Base-by-base conservation (phyloP, 1,140 invertebrate species). In the Bacillus rossius region DNA sequence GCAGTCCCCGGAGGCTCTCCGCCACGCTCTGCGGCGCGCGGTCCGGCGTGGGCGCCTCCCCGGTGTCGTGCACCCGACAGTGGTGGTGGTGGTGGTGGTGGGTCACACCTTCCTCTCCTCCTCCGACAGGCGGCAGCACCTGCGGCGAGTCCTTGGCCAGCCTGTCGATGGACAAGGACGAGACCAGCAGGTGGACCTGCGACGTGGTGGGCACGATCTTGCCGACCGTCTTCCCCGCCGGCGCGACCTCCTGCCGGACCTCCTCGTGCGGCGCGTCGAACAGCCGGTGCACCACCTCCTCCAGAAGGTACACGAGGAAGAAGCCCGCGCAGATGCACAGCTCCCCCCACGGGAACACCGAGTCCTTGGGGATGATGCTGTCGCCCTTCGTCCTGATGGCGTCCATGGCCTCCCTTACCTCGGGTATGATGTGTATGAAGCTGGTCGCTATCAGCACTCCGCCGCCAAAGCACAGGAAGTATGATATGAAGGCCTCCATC, bases 361-460 rank as follows among this genome's bases (percentile, higher is more conserved):
- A 17, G 8, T 61, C 54, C 13, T 45, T n/a, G 3, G 59, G 14
- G 4, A 52, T 19, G 4, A 54, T 23, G 19, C 23, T 29, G 10
- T 2, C 23, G 3, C 45, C 40, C 29, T 10, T 45, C 4, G n/a
- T 16, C 14, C 26, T 20, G 4, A 64, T 51, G 20, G 29, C 59
- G 17, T 65, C 52, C n/a, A 55, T 19, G 3, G 57, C 59, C 52
- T 71, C 75, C 45, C 75, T 67, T 8, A 88, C 83, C 74, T 94
- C 92, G 16, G 91, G 90, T 38, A 94, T 73, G 74, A 94, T 87
- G 71, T 94, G 91, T 2, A 91, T 75, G 37, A 92, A 71, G 19
- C 88, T 85, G 1, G 92, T 94, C 0, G 87, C 88, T 16, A 95
- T 70, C 25, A 95, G 79, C 7, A 95, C 89, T 0, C 92, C 92